Conservation (phyloP, 2,888 invertebrate species). For the Notocelia uddmanniana region DNA sequence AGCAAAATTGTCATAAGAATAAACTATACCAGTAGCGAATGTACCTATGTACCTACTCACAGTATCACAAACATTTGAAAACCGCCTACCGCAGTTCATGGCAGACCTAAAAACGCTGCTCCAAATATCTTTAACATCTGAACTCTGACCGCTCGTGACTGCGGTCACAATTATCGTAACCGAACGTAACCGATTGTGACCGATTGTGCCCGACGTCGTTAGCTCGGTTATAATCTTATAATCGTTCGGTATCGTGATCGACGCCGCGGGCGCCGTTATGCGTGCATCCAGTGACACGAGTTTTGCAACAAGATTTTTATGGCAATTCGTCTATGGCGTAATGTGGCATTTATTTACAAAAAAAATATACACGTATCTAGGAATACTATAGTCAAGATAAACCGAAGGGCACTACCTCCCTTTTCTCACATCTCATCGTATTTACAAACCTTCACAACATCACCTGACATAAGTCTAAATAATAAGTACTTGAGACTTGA, state of each 20-base stretch:
- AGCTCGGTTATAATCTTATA: conserved; percentile 65
- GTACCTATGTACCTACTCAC: background rate
- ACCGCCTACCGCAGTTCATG: conserved; percentile 16
- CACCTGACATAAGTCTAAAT: too few species aligned
- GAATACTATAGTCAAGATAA: too few species aligned
- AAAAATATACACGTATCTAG: too few species aligned
- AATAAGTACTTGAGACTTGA: too few species aligned
- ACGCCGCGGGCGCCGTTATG: conserved; percentile 63
- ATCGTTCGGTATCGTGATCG: conserved; percentile 67
- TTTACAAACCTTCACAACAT: too few species aligned
- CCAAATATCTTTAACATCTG: conserved; percentile 46
- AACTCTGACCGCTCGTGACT: conserved; percentile 65
- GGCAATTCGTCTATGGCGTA: background rate
- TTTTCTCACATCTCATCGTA: too few species aligned
- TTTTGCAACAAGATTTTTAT: conserved; percentile 1
- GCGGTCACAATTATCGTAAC: conserved; percentile 60
- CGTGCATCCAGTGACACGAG: conserved; percentile 51
- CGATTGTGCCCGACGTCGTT: conserved; percentile 51
- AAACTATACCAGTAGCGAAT: background rate
- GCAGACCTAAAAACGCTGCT: conserved; percentile 32
- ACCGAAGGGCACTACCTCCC: too few species aligned
- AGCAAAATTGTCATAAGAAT: too few species aligned
- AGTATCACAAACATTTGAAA: background rate
- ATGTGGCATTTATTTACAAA: too few species aligned
- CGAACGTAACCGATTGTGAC: conserved; percentile 47